These are phyloP conservation scores for Uria lomvia DNA, from an alignment of 2,113 vertebrate species.

Conservation along the genomic window DNA sequence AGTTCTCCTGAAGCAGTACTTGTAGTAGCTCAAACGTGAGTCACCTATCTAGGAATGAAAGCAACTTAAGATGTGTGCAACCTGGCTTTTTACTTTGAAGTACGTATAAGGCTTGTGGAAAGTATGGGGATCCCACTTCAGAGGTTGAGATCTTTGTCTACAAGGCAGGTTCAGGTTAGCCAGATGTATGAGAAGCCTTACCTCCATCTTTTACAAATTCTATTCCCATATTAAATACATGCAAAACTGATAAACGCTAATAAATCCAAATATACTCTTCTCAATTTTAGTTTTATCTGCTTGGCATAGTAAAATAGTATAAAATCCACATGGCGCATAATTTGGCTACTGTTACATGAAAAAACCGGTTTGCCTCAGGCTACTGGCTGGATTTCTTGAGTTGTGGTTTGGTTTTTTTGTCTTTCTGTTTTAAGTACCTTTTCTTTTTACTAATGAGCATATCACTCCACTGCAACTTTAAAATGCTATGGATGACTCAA, in stretches of 20 bases:
- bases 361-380: not conserved
- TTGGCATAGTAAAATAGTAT: not conserved
- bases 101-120: not conserved
- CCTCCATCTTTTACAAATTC: not conserved
- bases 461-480: not conserved
- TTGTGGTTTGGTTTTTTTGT: not conserved
- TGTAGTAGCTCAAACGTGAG: not conserved
- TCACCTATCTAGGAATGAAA: not conserved
- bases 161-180: not conserved
- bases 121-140: not conserved
- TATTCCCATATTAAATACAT: not conserved
- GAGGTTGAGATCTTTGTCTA: not conserved
- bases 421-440: not conserved
- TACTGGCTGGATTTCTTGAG: not conserved
- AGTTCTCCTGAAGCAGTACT: not conserved
- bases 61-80: not conserved
- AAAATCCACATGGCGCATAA: not conserved
- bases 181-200: not conserved
- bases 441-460: not conserved
- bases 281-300: not conserved
- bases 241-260: not conserved
- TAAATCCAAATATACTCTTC: not conserved
- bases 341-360: not conserved
- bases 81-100: conserved; percentile 21
- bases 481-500: not conserved